These are phyloP conservation scores for Cydia pomonella DNA, from an alignment of 1,140 invertebrate genomes.

Conservation along the genomic window DNA sequence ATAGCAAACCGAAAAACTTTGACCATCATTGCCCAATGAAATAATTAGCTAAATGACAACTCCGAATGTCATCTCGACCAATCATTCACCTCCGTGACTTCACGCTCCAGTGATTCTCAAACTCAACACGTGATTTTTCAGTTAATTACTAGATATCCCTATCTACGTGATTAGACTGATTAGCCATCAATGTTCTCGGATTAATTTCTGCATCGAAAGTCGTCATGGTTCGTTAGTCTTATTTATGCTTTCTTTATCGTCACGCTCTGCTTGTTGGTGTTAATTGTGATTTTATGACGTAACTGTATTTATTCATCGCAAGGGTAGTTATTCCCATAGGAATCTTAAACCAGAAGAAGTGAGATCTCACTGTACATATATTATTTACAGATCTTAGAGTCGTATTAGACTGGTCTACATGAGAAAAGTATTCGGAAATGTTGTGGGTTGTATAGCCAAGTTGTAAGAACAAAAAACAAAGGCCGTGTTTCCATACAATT, in stretches of 20 bases:
- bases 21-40: background rate
- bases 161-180: conserved; percentile 7
- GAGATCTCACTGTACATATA: background rate
- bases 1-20: background rate
- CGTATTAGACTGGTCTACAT: background rate
- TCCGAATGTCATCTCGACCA: background rate
- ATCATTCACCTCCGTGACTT: background rate
- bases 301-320: background rate
- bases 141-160: conserved; percentile 16
- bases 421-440: background rate
- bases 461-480: background rate
- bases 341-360: background rate
- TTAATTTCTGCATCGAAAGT: conserved; percentile 23
- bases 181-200: conserved; percentile 6
- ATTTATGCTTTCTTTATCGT: conserved; percentile 11
- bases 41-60: background rate
- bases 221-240: background rate
- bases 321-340: background rate
- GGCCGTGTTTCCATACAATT: too few relatives aligned
- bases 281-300: background rate
- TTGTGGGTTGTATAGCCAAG: background rate
- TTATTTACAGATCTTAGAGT: background rate
- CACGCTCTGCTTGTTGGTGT: conserved; percentile 4
- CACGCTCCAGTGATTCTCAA: conserved; percentile 10
- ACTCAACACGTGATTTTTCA: conserved; percentile 11